These are phyloP conservation scores for Imbricaverruca yamaguchii DNA, from an alignment of 2,888 invertebrate genomes.

Conservation along the genomic window DNA sequence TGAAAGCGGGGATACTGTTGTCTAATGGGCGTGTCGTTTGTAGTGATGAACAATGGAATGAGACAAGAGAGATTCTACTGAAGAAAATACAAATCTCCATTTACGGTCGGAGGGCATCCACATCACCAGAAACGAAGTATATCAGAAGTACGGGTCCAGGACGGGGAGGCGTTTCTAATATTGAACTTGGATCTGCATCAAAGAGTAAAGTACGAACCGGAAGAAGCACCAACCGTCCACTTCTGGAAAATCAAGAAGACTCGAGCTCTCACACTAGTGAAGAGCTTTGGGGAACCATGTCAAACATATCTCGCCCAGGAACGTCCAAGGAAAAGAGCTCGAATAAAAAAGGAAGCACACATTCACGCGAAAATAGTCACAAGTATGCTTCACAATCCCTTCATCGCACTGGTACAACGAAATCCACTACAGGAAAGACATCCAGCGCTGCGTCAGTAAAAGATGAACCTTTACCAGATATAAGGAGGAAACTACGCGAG, in stretches of 20 bases:
- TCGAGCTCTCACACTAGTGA: neutral
- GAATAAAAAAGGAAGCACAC: neutral
- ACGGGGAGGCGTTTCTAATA: neutral
- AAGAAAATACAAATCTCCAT: neutral
- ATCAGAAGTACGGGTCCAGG: neutral
- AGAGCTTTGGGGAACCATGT: conserved; percentile 3
- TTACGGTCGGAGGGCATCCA: neutral
- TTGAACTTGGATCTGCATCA: neutral
- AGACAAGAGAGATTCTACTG: neutral
- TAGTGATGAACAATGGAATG: neutral
- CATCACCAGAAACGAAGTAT: neutral
- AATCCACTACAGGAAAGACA: neutral
- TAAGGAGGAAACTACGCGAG: neutral
- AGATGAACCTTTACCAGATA: neutral
- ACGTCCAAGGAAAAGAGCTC: neutral
- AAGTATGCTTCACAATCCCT: neutral
- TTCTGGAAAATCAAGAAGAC: neutral
- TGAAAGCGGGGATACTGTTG: neutral
- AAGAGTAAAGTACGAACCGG: neutral
- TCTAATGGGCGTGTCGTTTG: neutral
- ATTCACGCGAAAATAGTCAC: neutral
- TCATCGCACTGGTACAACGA: neutral
- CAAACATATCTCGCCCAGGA: neutral
- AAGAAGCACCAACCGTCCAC: neutral
- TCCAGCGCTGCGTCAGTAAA: neutral